Base-by-base conservation (phyloP, 1,140 invertebrate species). In the Drosophila malerkotliana region DNA sequence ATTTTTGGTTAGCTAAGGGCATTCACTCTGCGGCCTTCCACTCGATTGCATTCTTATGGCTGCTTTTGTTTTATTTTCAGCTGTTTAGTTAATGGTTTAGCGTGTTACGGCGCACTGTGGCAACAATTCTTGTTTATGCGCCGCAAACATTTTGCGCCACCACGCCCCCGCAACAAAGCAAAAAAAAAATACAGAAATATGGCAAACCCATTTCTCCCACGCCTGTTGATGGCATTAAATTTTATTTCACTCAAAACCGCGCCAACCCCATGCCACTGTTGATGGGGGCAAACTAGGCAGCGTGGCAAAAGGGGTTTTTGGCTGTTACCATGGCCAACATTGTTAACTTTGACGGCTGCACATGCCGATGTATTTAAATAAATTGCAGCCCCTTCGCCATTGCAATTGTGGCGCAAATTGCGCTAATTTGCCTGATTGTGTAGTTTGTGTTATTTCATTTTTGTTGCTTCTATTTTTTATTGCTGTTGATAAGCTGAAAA, bases 71-170 rank as follows among this genome's bases (percentile, higher is more conserved):
- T 78, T 85, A 82, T 81, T 77, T 75, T 60, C 18, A 28, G 71
- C 74, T 87, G 83, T 87, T 87, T 88, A 88, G 82, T 87, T 88
- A 87, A 87, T 88, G 82, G 82, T 82, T 87, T 87, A 82, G 82
- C 82, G 79, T 87, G 75, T 85, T 85, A 56, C 82, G 47, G 62
- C 69, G 39, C 63, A 53, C 60, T 58, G 64, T 74, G 77, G 81
- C 60, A 80, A 76, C 72, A 68, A 88, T 87, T 87, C 85, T 88
- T 87, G 78, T 87, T 87, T 87, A 87, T 87, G 83, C 79, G 83
- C 78, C 82, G 83, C 82, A 82, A 88, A 87, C 82, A 87, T 87
- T 78, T 87, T 59, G 26, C 56, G 63, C 82, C 81, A 64, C 77
- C 14, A 8, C n/a, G 7, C 37, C n/a, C 5, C 14, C 24, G 15